Evolutionary conservation across 2,888 invertebrate genomes (phyloP).

Genomic region (Drosophila emarginata): DNA sequence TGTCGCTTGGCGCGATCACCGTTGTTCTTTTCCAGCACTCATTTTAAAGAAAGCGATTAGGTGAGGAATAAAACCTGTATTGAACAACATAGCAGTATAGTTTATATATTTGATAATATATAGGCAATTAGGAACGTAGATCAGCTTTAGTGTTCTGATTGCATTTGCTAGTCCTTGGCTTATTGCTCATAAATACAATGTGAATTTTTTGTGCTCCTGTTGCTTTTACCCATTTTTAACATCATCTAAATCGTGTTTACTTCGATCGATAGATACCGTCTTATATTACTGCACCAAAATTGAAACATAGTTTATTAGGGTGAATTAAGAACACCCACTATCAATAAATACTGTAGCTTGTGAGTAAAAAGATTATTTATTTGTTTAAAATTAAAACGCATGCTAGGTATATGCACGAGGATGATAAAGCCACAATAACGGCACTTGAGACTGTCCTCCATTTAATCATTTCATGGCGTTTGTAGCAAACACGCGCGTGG

Average conservation of each 20-base stretch:
- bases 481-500: too few relatives aligned
- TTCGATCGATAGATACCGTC: neutral
- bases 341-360: neutral
- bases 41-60: slow-evolving; percentile 5
- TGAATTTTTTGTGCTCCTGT: slow-evolving; percentile 41
- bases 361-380: neutral
- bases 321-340: neutral
- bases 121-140: slow-evolving; percentile 77
- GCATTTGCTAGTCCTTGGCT: slow-evolving; percentile 52
- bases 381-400: too few relatives aligned
- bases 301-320: neutral
- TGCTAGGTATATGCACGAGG: neutral
- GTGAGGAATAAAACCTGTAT: slow-evolving; percentile 33
- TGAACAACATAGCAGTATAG: slow-evolving; percentile 74
- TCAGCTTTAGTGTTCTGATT: slow-evolving; percentile 79
- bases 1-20: slow-evolving; percentile 55
- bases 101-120: slow-evolving; percentile 78
- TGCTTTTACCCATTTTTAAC: neutral
- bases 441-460: too few relatives aligned
- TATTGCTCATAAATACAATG: slow-evolving; percentile 65
- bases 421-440: slow-evolving; percentile 63
- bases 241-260: slow-evolving; percentile 20
- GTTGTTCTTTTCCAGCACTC: slow-evolving; percentile 37
- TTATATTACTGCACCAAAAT: neutral
- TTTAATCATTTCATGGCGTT: too few relatives aligned